Conservation (phyloP, 2,888 invertebrate species). For the Dryococelus australis region DNA sequence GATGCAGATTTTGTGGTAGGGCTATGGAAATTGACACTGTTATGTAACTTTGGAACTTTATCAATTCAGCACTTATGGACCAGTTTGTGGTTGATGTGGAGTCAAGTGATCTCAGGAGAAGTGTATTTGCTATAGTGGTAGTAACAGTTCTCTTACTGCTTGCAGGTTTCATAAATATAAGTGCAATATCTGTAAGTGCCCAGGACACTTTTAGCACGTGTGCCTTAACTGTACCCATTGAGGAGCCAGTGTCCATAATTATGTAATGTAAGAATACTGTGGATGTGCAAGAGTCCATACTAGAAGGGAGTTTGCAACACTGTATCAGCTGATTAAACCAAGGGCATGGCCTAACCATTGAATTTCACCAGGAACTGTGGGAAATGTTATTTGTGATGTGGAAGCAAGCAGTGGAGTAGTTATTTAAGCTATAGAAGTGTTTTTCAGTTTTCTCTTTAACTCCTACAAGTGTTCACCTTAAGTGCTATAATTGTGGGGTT, state of each 20-base stretch:
- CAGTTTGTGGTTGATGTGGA: not conserved
- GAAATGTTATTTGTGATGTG: not conserved
- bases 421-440: not conserved
- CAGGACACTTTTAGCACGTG: not conserved
- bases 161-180: too few relatives aligned
- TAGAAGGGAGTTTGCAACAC: not conserved
- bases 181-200: not conserved
- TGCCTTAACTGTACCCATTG: not conserved
- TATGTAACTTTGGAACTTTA: not conserved
- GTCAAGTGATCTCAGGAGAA: too few relatives aligned
- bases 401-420: not conserved
- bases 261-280: too few relatives aligned
- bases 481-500: not conserved
- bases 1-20: not conserved
- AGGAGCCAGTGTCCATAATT: too few relatives aligned
- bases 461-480: not conserved
- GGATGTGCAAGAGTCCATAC: too few relatives aligned
- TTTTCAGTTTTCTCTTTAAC: not conserved
- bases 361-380: not conserved
- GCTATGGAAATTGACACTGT: not conserved
- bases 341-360: not conserved
- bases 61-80: not conserved
- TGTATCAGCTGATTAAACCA: not conserved
- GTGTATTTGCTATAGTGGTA: too few relatives aligned
- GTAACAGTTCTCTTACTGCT: too few relatives aligned